Evolutionary conservation across 2,113 vertebrate genomes (phyloP).

Genomic region (Hemiprocne comata): DNA sequence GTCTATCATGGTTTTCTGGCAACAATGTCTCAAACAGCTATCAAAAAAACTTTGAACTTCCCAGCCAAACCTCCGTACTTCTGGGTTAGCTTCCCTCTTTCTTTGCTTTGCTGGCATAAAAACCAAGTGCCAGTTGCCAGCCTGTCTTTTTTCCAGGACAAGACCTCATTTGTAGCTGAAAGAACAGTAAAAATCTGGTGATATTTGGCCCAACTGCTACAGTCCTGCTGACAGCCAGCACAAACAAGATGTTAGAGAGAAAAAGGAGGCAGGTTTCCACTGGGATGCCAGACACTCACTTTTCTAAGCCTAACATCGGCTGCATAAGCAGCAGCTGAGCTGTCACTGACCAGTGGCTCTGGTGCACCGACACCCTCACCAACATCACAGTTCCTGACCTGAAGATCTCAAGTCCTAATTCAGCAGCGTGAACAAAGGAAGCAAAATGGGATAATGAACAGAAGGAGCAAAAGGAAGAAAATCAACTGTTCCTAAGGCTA

Average conservation of each 20-base stretch:
- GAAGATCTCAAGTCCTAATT: not conserved
- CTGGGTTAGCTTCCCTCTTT: not conserved
- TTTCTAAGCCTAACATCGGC: not conserved
- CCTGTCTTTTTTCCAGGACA: conserved; percentile 34
- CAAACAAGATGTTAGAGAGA: conserved; percentile 20
- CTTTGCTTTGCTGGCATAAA: not conserved
- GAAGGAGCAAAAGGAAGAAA: not conserved
- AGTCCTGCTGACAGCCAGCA: conserved; percentile 29
- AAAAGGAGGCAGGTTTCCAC: conserved; percentile 16
- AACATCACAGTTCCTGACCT: not conserved
- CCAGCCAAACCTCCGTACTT: not conserved
- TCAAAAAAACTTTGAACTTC: not conserved
- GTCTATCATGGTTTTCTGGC: not conserved
- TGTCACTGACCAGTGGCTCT: not conserved
- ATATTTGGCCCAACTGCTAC: not conserved
- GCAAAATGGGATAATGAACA: not conserved
- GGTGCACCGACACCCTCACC: fast-evolving
- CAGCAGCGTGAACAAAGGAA: not conserved
- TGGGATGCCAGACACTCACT: not conserved
- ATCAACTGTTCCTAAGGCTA: not conserved
- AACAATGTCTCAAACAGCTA: not conserved
- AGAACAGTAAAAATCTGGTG: conserved; percentile 49
- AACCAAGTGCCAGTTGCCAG: not conserved
- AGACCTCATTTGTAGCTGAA: conserved; percentile 37
- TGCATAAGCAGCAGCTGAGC: not conserved